Evolutionary conservation across 2,888 invertebrate species (phyloP), one percentile per base, ranked within the genome.

Genomic region (Amiota minor): DNA sequence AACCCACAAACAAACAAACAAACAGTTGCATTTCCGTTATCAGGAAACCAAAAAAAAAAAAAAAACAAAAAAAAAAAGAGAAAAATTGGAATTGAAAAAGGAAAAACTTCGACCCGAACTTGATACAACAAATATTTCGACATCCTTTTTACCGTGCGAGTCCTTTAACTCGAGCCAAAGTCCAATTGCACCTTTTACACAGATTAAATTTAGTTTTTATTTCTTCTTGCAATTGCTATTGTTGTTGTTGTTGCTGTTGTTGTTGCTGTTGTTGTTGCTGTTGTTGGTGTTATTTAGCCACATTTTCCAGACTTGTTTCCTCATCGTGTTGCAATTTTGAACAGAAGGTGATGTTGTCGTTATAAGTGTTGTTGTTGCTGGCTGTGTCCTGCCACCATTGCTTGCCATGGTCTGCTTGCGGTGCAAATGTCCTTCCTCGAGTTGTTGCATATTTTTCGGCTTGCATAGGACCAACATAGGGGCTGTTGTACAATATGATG

Each of bases 141-240:
- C 16, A 53, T 53, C 53, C 53, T 59, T 59, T 59, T 20, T 35
- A 35, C 35, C 35, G 2, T 35, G 35, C 16, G 1, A 11, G 18
- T 12, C 45, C n/a, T 49, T 59, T 47, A 20, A 65, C 64, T 46
- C n/a, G n/a, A n/a, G 10, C 14, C 62, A 18, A 62, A 62, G 62
- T 62, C 9, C 18, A 62, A 12, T 62, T 35, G 50, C 59, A 67
- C 67, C 59, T 53, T 14, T 72, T 71, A 76, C 79, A 75, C 76
- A 80, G 81, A 81, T 80, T 80, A 81, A 81, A 81, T 80, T 81
- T 80, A 81, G 79, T 80, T 81, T 77, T 78, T 79, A 79, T 77
- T 75, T 35, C 59, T 59, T 59, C 18, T 18, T 18, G 3, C 11
- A 16, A 12, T 16, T 59, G 14, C 18, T 20, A 59, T 6, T 59